Percentiles rank a stretch among this genome's conserved stretches.
phyloP scores from a whole-genome alignment of 2,113 vertebrate genomes.

The Hippolais icterina region DNA sequence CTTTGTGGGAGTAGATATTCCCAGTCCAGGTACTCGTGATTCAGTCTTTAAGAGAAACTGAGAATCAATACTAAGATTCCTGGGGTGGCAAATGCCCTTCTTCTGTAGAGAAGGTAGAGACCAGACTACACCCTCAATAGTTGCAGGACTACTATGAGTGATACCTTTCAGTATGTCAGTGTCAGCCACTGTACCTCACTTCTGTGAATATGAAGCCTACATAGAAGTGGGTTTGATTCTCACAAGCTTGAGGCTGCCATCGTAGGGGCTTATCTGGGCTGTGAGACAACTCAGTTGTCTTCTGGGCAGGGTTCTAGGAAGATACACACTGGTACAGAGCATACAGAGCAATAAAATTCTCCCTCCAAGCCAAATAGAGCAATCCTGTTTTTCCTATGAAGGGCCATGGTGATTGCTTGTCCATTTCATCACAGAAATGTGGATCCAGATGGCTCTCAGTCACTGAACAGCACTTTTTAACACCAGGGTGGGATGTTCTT shows the following conservation, averaged over 20 bases:
- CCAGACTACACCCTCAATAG: background rate
- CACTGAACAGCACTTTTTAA: background rate
- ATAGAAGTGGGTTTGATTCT: background rate
- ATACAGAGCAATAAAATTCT: background rate
- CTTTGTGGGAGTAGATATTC: background rate
- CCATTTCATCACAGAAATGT: background rate
- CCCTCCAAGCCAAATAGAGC: background rate
- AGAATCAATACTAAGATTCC: background rate
- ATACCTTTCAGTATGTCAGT: background rate
- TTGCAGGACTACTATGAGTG: background rate
- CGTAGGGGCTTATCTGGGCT: background rate
- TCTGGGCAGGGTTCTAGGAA: background rate
- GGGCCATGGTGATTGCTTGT: background rate
- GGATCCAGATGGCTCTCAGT: background rate
- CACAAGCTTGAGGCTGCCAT: fast-evolving
- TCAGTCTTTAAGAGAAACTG: background rate
- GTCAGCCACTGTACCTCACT: background rate
- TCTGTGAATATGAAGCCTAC: background rate
- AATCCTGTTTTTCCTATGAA: background rate
- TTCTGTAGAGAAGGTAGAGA: background rate
- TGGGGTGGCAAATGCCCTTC: background rate
- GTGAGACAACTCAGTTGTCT: background rate
- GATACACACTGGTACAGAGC: background rate
- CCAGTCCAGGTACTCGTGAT: background rate
- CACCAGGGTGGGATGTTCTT: background rate